These are phyloP conservation scores for Cerceris ruficornis DNA, from an alignment of 2,888 invertebrate species.

Conservation along the genomic window DNA sequence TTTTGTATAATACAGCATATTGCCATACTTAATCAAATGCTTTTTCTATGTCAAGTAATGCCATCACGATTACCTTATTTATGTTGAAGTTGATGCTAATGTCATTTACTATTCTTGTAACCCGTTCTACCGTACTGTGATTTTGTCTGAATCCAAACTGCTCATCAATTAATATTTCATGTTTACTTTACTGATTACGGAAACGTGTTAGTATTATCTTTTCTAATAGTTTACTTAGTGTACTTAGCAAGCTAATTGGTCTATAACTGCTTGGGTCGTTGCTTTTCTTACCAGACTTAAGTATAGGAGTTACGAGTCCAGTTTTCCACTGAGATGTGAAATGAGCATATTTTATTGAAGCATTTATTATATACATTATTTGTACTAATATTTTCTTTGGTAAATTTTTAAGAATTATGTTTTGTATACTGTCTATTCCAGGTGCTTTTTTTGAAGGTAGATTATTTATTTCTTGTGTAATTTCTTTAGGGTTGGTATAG, in stretches of 20 bases:
- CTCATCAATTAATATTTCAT: constrained; percentile 44
- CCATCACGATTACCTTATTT: not conserved
- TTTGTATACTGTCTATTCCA: too few species aligned
- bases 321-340: constrained; percentile 39
- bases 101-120: constrained; percentile 66
- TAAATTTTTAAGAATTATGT: too few species aligned
- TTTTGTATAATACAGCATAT: not conserved
- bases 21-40: not conserved
- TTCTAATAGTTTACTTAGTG: constrained; percentile 44
- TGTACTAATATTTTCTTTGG: too few species aligned
- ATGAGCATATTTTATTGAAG: not conserved
- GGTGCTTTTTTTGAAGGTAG: too few species aligned
- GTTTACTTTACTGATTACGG: constrained; percentile 40
- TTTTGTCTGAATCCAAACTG: constrained; percentile 69
- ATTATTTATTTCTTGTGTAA: too few species aligned
- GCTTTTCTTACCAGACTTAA: constrained; percentile 40
- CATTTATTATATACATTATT: not conserved
- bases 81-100: constrained; percentile 65
- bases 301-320: constrained; percentile 33
- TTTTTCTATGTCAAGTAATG: constrained; percentile 42
- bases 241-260: constrained; percentile 50
- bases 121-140: constrained; percentile 63
- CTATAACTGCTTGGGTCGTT: constrained; percentile 41
- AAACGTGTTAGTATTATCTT: constrained; percentile 48
- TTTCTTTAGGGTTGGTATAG: too few species aligned